A percentile compares a stretch with the other conserved stretches of the same genome.
Conservation (phyloP, 2,113 vertebrate species). For the Nerophis lumbriciformis region DNA sequence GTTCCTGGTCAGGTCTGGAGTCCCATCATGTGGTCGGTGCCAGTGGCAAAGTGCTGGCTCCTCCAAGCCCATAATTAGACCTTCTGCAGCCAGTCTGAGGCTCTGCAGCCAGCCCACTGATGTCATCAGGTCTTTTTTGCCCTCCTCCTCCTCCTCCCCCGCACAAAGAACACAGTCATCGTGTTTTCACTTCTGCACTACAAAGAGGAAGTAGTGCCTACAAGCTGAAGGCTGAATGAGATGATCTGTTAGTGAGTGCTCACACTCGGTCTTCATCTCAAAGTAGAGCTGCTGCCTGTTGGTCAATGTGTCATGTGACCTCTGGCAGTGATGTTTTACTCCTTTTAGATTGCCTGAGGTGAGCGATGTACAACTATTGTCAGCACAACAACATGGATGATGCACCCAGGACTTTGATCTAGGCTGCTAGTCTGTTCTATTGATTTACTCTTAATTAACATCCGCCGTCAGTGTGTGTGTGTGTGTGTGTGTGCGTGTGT, state of each 20-base stretch:
- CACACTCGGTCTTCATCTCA: not conserved
- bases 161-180: constrained; percentile 47
- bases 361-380: too few species aligned
- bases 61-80: constrained; percentile 63
- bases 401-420: too few species aligned
- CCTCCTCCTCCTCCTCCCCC: constrained; percentile 21
- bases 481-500: too few species aligned
- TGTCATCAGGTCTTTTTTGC: constrained; percentile 33
- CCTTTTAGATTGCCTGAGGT: not conserved
- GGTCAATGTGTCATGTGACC: not conserved
- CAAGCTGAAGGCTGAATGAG: not conserved
- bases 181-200: constrained; percentile 71
- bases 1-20: constrained; percentile 38
- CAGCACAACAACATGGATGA: too few species aligned
- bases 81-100: constrained; percentile 30
- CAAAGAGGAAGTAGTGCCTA: constrained; percentile 58
- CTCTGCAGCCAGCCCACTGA: constrained; percentile 40
- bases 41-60: constrained; percentile 44
- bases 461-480: too few species aligned
- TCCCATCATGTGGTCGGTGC: constrained; percentile 45
- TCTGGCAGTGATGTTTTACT: not conserved
- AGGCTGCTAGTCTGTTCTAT: too few species aligned
- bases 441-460: too few species aligned
- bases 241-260: constrained; percentile 3
- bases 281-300: not conserved